These are phyloP conservation scores for Drosophila subsilvestris DNA, from an alignment of 2,888 invertebrate species.

Conservation along the genomic window DNA sequence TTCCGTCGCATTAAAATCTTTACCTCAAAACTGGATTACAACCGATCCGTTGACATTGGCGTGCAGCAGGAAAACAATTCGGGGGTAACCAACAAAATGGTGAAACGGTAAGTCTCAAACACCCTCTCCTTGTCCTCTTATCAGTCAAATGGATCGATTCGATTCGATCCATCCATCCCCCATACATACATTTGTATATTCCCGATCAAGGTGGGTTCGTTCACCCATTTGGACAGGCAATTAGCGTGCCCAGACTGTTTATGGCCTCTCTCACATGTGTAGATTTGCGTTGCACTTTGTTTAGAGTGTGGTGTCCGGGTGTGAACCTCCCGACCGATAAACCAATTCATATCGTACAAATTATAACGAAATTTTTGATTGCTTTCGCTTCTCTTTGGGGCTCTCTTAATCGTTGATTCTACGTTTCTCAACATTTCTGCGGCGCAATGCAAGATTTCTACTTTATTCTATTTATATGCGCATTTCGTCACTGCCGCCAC, in stretches of 20 bases:
- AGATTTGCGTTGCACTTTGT: constrained; percentile 46
- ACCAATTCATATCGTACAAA: constrained; percentile 39
- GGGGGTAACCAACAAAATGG: constrained; percentile 84
- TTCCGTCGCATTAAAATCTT: constrained; percentile 83
- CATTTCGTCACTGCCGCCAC: constrained; percentile 41
- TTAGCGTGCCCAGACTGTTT: constrained; percentile 39
- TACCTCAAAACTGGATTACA: constrained; percentile 84
- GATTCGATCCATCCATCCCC: constrained; percentile 8
- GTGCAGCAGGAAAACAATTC: constrained; percentile 84
- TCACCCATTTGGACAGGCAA: constrained; percentile 62
- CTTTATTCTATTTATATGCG: constrained; percentile 40
- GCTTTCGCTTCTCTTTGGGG: constrained; percentile 21
- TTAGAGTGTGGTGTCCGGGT: constrained; percentile 33
- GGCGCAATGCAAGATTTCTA: constrained; percentile 41
- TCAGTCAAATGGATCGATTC: constrained; percentile 1
- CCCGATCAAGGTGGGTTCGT: constrained; percentile 51
- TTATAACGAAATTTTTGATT: constrained; percentile 71
- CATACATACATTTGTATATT: constrained; percentile 4
- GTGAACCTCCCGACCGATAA: constrained; percentile 57
- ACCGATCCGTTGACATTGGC: constrained; percentile 84
- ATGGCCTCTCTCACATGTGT: constrained; percentile 15
- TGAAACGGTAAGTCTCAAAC: constrained; percentile 82
- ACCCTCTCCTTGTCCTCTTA: neutral
- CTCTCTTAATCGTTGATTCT: neutral
- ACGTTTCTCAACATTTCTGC: constrained; percentile 21